Conservation (phyloP, 2,888 invertebrate species). For the Drosophila koepferae region DNA sequence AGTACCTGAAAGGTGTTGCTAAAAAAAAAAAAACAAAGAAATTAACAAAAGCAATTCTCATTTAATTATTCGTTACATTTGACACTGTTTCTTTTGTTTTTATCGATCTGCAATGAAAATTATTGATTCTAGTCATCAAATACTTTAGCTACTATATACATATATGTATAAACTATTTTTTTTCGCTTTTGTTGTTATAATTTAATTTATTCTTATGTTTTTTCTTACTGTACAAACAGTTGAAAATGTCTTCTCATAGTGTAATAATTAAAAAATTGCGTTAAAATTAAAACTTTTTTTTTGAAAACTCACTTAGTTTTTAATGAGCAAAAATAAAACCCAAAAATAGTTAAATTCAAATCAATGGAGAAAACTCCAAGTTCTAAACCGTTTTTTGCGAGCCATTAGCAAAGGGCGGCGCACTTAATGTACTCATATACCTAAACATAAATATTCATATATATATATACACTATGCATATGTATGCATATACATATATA, state of each 20-base stretch:
- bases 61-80: conserved; percentile 38
- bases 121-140: conserved; percentile 44
- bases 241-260: conserved; percentile 55
- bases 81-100: conserved; percentile 14
- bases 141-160: conserved; percentile 8
- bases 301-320: conserved; percentile 26
- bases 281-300: conserved; percentile 17
- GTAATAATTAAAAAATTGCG: conserved; percentile 28
- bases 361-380: conserved; percentile 16
- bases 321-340: conserved; percentile 19
- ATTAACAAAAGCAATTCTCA: conserved; percentile 35
- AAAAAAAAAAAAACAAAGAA: conserved; percentile 20
- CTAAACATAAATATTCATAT: conserved; percentile 1
- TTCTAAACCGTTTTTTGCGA: conserved; percentile 35
- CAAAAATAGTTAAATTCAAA: conserved; percentile 48
- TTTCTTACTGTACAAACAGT: conserved; percentile 26
- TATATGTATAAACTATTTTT: not conserved
- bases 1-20: conserved; percentile 68
- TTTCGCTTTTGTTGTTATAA: conserved; percentile 1
- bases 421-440: conserved; percentile 37
- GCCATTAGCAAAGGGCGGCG: conserved; percentile 13
- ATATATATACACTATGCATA: conserved; percentile 2
- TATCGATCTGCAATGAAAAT: conserved; percentile 27
- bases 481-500: conserved; percentile 12
- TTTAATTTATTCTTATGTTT: conserved; percentile 1